A percentile compares a stretch with the other conserved stretches of the same genome.
phyloP scores from a whole-genome alignment of 2,888 invertebrate species.

The Craniophora ligustri region DNA sequence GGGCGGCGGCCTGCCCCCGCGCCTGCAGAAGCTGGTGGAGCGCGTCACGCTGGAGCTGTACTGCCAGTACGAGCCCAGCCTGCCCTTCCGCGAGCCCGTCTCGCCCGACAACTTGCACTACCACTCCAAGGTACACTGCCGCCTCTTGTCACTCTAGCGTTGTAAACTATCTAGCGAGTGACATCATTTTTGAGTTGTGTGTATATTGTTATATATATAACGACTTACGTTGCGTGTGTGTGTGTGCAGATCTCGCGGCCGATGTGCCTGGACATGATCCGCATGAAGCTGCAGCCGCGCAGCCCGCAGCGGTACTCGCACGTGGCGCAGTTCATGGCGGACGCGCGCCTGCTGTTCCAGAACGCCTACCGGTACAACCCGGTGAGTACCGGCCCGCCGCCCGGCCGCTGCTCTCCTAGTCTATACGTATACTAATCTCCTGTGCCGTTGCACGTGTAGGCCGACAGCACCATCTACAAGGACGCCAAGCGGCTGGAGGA shows the following conservation, averaged over 20 bases:
- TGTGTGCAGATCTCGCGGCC: constrained; percentile 91
- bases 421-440: not conserved
- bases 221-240: no score
- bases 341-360: constrained; percentile 95
- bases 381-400: constrained; percentile 84
- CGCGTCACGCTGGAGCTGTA: constrained; percentile 96
- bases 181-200: no score
- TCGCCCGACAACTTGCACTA: constrained; percentile 88
- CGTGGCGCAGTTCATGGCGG: constrained; percentile 93
- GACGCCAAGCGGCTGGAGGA: constrained; percentile 95
- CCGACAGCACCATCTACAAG: constrained; percentile 92
- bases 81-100: constrained; percentile 95
- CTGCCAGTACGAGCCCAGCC: constrained; percentile 96
- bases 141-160: no score
- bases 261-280: constrained; percentile 95
- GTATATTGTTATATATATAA: no score
- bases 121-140: constrained; percentile 69
- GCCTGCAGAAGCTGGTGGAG: constrained; percentile 92
- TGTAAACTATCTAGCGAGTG: no score
- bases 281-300: constrained; percentile 93
- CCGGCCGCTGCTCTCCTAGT: no score
- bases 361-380: constrained; percentile 96
- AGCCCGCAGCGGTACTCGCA: constrained; percentile 92
- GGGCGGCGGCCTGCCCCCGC: constrained; percentile 84
- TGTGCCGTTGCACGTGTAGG: constrained; percentile 78